These are phyloP conservation scores for Artibeus lituratus DNA, from an alignment of 2,797 vertebrate species.

Conservation along the genomic window DNA sequence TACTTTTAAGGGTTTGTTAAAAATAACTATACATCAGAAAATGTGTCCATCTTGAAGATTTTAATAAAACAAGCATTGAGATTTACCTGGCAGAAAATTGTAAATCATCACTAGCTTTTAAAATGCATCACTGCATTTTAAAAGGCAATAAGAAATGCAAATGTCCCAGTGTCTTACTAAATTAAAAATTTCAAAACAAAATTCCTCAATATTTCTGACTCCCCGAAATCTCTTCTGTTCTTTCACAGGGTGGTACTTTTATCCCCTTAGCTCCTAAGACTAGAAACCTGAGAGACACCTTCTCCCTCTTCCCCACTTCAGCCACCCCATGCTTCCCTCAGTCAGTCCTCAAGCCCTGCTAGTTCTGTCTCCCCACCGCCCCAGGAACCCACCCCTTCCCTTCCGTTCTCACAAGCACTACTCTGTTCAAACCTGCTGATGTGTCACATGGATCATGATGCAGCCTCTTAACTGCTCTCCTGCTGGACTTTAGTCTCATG, in stretches of 20 bases:
- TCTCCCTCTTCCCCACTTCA: not conserved
- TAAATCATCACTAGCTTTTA: conserved; percentile 19
- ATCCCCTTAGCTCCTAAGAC: not conserved
- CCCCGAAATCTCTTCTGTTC: not conserved
- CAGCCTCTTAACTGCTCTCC: not conserved
- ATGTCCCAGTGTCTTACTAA: not conserved
- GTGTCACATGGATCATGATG: not conserved
- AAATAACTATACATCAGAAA: not conserved
- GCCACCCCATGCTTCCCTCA: not conserved
- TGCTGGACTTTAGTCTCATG: not conserved
- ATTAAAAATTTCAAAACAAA: not conserved
- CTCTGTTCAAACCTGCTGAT: not conserved
- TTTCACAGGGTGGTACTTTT: not conserved
- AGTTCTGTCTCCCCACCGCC: not conserved
- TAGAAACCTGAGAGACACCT: not conserved
- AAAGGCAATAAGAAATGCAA: not conserved
- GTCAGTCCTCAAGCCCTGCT: not conserved
- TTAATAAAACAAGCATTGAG: conserved; percentile 17
- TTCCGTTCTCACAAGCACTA: not conserved
- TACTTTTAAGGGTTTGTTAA: not conserved
- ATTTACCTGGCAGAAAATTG: conserved; percentile 34
- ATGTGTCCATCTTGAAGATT: conserved; percentile 8
- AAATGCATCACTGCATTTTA: too few relatives aligned
- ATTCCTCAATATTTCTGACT: not conserved
- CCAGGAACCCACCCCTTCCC: not conserved